phyloP scores from a whole-genome alignment of 2,797 vertebrate genomes.

The Platalea minor region DNA sequence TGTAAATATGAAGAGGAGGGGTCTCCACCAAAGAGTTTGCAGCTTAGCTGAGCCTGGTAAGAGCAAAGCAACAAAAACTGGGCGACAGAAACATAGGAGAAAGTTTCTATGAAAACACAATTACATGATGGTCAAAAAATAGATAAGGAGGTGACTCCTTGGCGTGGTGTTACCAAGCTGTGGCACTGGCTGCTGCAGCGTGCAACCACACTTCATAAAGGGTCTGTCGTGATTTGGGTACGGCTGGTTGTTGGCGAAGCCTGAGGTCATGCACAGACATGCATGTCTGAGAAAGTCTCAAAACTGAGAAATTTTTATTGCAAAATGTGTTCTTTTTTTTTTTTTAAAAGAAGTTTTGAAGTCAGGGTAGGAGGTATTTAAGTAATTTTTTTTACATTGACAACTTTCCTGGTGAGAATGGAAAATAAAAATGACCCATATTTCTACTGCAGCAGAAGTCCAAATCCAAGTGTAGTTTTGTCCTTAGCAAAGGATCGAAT shows the following conservation, averaged over 20 bases:
- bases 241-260: neutral
- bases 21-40: neutral
- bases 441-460: neutral
- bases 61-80: neutral
- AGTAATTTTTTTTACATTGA: neutral
- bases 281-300: no score
- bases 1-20: neutral
- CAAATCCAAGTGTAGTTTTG: neutral
- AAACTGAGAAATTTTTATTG: neutral
- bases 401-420: neutral
- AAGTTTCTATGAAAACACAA: neutral
- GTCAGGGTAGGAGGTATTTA: neutral
- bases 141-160: neutral
- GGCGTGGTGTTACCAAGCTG: rapidly evolving
- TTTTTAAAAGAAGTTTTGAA: neutral
- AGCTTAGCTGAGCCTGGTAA: neutral
- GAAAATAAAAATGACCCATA: neutral
- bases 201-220: rapidly evolving
- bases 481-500: neutral
- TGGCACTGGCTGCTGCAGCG: neutral
- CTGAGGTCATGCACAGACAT: neutral
- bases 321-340: neutral
- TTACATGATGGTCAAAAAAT: neutral
- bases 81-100: rapidly evolving
- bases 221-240: neutral